Percentiles rank a stretch among this genome's conserved stretches.
phyloP scores from a whole-genome alignment of 2,113 vertebrate genomes.

The Phalacrocorax pelagicus region DNA sequence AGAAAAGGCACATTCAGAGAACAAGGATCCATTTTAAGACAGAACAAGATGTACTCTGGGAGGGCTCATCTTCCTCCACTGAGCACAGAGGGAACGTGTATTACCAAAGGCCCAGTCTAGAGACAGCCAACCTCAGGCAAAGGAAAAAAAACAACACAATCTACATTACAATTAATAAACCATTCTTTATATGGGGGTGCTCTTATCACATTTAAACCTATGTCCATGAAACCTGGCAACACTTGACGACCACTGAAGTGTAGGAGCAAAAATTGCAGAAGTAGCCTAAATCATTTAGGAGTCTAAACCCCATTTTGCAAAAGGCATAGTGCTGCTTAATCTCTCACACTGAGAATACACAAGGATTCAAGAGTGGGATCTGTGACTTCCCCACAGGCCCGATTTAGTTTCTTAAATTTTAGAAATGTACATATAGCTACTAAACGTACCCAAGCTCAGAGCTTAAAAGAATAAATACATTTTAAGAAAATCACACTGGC shows the following conservation, averaged over 20 bases:
- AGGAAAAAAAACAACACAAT: neutral
- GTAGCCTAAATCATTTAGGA: neutral
- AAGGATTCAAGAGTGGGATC: neutral
- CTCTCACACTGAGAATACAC: neutral
- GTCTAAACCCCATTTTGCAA: neutral
- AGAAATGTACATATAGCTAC: fast-evolving
- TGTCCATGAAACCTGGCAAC: neutral
- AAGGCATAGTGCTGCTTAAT: neutral
- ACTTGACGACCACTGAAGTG: neutral
- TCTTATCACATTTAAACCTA: neutral
- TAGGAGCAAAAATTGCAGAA: neutral
- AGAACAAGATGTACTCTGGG: neutral
- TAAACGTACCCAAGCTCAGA: neutral
- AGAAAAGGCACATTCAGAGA: neutral
- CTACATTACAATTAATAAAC: neutral
- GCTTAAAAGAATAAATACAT: neutral
- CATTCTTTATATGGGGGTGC: neutral
- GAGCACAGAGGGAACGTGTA: neutral
- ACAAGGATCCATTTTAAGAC: neutral
- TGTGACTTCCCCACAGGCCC: neutral
- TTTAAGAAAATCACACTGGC: neutral
- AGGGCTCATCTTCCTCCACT: neutral
- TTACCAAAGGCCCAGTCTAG: neutral
- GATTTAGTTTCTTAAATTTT: neutral
- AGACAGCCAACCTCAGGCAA: neutral